Base-by-base conservation (phyloP, 2,113 vertebrate genomes). In the Prionailurus viverrinus region DNA sequence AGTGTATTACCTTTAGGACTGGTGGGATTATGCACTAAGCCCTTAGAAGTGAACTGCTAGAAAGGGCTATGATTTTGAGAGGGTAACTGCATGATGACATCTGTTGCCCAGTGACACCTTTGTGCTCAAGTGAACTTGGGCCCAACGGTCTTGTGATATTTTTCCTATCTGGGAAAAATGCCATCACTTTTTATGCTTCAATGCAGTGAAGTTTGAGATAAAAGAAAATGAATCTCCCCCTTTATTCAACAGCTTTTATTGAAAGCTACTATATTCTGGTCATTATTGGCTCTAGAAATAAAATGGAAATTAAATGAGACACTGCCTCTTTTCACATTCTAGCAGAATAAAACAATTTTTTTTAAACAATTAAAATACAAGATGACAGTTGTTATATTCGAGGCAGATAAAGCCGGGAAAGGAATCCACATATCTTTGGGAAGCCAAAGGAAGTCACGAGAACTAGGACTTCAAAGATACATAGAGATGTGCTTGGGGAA, bases 111-210 rank as follows among this genome's bases (percentile, higher is more conserved):
- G 13, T 11, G 55, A 85, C 31, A 78, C 14, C 4, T 61, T 45
- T 65, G 13, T 73, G 48, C 18, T 85, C 69, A 58, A 14, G 45
- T 63, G 51, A 12, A 45, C 63, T 65, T 82, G 84, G 55, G 27
- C 13, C 29, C 74, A 85, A 63, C 9, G 5, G 66, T 73, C 27
- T 66, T 86, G 71, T 63, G 78, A 82, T 41, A n/a, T 65, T 78
- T 92, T 93, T 88, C 45, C 36, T 91, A n/a, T 88, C 51, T 82
- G 53, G 51, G 53, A 63, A 89, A 93, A 82, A 79, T 79, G n/a
- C 6, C 58, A 45, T 73, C 23, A 31, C 16, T 96, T 82, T 89
- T 80, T 55, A 66, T 76, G 78, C 29, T 82, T 78, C 55, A 11
- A 0, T 69, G 51, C 45, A 95, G 15, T 63, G 51, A 93, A 94